A percentile compares a stretch with the other conserved stretches of the same genome.
These are phyloP conservation scores for Acheta domesticus DNA, from an alignment of 2,888 invertebrate genomes.

Conservation along the genomic window DNA sequence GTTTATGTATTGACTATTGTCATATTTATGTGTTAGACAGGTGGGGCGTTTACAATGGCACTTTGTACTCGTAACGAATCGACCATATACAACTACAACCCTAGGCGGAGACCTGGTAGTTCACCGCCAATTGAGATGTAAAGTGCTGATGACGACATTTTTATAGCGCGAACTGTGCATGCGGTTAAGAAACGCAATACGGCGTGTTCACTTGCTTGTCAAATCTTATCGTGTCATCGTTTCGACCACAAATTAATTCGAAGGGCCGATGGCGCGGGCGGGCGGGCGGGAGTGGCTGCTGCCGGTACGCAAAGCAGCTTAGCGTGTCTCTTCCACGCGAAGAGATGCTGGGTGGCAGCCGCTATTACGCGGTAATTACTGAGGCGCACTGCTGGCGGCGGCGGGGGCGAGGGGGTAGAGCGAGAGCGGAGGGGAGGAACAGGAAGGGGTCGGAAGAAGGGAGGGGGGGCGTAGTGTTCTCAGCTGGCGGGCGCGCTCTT, in stretches of 20 bases:
- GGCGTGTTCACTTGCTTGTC: constrained; percentile 3
- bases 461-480: neutral
- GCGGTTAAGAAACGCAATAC: constrained; percentile 4
- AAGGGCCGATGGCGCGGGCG: neutral
- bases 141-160: neutral
- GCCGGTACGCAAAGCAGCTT: neutral
- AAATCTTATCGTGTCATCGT: constrained; percentile 6
- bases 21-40: too few relatives aligned
- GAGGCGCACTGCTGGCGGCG: neutral
- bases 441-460: neutral
- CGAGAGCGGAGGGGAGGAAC: neutral
- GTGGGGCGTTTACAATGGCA: too few relatives aligned
- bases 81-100: neutral
- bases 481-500: neutral
- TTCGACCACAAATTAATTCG: constrained; percentile 9
- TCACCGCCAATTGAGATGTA: constrained; percentile 7
- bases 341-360: neutral
- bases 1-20: too few relatives aligned
- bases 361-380: neutral
- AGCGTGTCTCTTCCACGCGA: neutral
- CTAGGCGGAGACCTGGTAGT: neutral
- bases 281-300: neutral
- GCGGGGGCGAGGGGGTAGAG: neutral
- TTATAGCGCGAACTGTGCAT: neutral
- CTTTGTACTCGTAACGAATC: too few relatives aligned